These are phyloP conservation scores for Alsophila aescularia DNA, from an alignment of 2,888 invertebrate species.

Conservation along the genomic window DNA sequence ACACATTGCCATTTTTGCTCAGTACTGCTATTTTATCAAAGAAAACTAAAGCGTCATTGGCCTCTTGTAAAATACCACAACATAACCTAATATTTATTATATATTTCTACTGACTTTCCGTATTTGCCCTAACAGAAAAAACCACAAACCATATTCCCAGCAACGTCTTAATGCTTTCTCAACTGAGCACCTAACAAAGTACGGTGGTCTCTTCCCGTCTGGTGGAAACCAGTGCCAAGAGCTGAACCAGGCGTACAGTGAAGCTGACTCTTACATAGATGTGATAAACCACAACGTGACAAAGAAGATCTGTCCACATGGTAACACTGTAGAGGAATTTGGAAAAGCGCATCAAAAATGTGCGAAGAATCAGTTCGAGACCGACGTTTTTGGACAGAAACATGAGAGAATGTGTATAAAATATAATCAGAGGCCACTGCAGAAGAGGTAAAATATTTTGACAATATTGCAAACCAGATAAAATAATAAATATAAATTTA, in stretches of 20 bases:
- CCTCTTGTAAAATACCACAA: slow-evolving; percentile 27
- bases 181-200: slow-evolving; percentile 80
- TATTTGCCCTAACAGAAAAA: slow-evolving; percentile 78
- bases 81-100: too few relatives aligned
- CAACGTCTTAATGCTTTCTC: slow-evolving; percentile 82
- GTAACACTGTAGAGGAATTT: slow-evolving; percentile 78
- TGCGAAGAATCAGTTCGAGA: slow-evolving; percentile 70
- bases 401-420: slow-evolving; percentile 82
- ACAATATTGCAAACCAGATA: too few relatives aligned
- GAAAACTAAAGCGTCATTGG: slow-evolving; percentile 28
- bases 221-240: slow-evolving; percentile 79
- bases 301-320: slow-evolving; percentile 76
- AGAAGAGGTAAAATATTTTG: slow-evolving; percentile 66
- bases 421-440: slow-evolving; percentile 78
- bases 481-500: too few relatives aligned
- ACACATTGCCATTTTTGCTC: too few relatives aligned
- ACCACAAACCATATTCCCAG: slow-evolving; percentile 82
- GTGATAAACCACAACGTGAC: slow-evolving; percentile 66
- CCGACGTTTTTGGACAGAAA: slow-evolving; percentile 67
- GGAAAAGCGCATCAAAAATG: slow-evolving; percentile 82
- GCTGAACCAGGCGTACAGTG: slow-evolving; percentile 78
- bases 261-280: slow-evolving; percentile 78
- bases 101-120: slow-evolving; percentile 60
- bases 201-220: slow-evolving; percentile 78
- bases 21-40: too few relatives aligned